These are phyloP conservation scores for Microcebus murinus DNA, from an alignment of 2,113 vertebrate species.

Conservation along the genomic window DNA sequence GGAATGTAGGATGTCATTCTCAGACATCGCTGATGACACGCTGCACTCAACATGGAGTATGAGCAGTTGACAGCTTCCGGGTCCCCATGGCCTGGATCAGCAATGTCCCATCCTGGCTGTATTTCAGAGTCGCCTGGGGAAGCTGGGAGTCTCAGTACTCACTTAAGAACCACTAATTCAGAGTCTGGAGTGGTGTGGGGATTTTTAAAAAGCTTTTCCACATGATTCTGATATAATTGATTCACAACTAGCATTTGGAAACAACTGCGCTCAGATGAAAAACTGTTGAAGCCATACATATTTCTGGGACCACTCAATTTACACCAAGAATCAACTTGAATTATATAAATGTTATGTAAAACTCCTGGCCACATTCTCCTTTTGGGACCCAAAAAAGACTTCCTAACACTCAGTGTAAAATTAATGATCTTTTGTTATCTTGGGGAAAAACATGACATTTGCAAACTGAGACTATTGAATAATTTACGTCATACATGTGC, in stretches of 20 bases:
- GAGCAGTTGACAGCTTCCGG: neutral
- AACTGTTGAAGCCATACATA: neutral
- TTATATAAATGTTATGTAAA: neutral
- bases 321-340: slow-evolving; percentile 14
- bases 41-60: neutral
- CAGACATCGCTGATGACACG: neutral
- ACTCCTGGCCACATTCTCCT: slow-evolving; percentile 21
- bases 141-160: neutral
- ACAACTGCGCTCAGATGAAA: neutral
- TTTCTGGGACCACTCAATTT: slow-evolving; percentile 2
- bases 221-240: neutral
- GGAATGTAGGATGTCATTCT: neutral
- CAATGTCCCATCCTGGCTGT: neutral
- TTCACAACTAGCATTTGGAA: neutral
- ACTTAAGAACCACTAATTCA: neutral
- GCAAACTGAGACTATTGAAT: neutral
- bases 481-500: neutral
- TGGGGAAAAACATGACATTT: neutral
- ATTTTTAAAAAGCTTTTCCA: neutral
- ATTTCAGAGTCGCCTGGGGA: neutral
- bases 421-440: slow-evolving; percentile 34
- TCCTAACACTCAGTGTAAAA: slow-evolving; percentile 3
- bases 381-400: neutral
- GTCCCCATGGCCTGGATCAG: neutral
- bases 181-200: neutral